Conservation (phyloP, 2,888 invertebrate genomes). For the Sacculina carcini region DNA sequence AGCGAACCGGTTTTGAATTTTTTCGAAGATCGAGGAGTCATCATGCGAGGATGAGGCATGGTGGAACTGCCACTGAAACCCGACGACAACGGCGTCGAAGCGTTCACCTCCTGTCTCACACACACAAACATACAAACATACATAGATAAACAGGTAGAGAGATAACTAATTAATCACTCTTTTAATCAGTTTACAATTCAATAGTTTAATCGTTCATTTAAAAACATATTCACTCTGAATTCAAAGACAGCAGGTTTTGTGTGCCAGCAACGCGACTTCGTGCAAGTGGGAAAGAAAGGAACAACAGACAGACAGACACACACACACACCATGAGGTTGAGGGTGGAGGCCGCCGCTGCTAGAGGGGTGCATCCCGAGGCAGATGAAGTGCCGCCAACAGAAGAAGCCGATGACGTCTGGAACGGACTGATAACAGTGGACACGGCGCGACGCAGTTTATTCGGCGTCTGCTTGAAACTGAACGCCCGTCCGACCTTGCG, state of each 20-base stretch:
- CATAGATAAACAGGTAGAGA: background rate
- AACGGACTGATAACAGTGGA: slow-evolving; percentile 72
- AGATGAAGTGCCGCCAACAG: no score
- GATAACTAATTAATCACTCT: background rate
- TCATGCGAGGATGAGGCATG: background rate
- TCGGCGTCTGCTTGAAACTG: slow-evolving; percentile 84
- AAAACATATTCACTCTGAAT: no score
- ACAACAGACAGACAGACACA: no score
- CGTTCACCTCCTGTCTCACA: background rate
- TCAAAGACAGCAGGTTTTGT: no score
- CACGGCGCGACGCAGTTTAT: slow-evolving; percentile 71
- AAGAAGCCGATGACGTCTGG: slow-evolving; percentile 10
- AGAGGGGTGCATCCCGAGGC: no score
- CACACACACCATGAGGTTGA: no score
- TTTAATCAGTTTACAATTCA: no score
- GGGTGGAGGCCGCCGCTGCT: no score
- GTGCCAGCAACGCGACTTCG: no score
- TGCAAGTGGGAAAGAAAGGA: no score
- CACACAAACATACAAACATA: background rate
- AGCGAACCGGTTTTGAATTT: slow-evolving; percentile 1
- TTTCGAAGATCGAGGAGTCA: background rate
- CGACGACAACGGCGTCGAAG: background rate
- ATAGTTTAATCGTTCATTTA: no score
- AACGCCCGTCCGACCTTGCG: slow-evolving; percentile 63
- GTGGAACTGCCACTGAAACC: background rate